phyloP scores from a whole-genome alignment of 2,888 invertebrate species.

The Hyalella azteca region DNA sequence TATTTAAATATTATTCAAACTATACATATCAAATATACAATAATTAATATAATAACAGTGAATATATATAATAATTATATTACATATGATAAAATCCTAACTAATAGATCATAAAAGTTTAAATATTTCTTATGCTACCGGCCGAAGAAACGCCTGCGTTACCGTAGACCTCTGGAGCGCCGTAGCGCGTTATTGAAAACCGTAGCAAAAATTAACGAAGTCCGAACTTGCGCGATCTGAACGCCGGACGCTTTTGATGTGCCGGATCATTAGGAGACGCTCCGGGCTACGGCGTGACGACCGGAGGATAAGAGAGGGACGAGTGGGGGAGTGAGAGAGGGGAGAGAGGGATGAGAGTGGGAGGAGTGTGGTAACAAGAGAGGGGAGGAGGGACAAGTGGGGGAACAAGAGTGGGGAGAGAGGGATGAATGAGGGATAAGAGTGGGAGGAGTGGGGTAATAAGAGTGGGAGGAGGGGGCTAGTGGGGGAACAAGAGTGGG shows the following conservation, averaged over 20 bases:
- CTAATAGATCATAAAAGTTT: too few species aligned
- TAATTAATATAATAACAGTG: too few species aligned
- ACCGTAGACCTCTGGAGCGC: too few species aligned
- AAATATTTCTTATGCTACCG: too few species aligned
- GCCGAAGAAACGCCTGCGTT: too few species aligned
- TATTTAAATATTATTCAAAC: too few species aligned
- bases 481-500: neutral
- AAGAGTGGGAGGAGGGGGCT: neutral
- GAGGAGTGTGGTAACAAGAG: neutral
- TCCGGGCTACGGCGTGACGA: neutral
- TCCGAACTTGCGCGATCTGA: neutral
- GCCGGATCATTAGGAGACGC: neutral
- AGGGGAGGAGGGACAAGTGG: neutral
- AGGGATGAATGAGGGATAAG: neutral
- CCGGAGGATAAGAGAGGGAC: neutral
- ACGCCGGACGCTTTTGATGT: slow-evolving; percentile 1
- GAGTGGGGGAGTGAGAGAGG: neutral
- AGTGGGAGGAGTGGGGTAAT: neutral
- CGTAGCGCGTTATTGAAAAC: too few species aligned
- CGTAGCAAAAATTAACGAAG: neutral
- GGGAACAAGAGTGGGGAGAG: neutral
- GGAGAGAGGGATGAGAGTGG: neutral
- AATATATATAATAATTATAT: too few species aligned
- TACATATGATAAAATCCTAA: too few species aligned
- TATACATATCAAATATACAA: too few species aligned